Percentiles rank a stretch among this genome's conserved stretches.
These are phyloP conservation scores for Agrotis puta DNA, from an alignment of 2,888 invertebrate genomes.

Conservation along the genomic window DNA sequence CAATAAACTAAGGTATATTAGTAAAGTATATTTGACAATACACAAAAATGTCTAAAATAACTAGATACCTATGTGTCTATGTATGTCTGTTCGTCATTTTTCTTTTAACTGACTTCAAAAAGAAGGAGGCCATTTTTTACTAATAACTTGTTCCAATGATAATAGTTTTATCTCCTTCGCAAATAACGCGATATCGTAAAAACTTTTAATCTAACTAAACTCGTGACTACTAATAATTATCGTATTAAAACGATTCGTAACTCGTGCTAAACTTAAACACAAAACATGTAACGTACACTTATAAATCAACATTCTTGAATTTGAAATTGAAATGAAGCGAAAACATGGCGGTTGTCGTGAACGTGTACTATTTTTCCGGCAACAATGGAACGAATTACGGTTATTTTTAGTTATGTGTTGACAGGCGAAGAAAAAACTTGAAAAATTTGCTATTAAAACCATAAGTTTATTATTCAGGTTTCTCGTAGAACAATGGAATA, in stretches of 20 bases:
- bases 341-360: conserved; percentile 58
- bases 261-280: conserved; percentile 26
- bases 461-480: background rate
- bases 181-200: conserved; percentile 3
- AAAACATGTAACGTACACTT: conserved; percentile 42
- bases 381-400: conserved; percentile 50
- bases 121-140: no score
- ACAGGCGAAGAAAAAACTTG: conserved; percentile 20
- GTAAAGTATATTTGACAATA: no score
- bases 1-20: no score
- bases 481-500: background rate
- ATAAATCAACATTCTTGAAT: conserved; percentile 61
- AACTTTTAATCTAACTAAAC: conserved; percentile 10
- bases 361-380: conserved; percentile 57
- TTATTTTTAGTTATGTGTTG: conserved; percentile 46
- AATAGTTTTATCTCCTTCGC: no score
- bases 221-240: conserved; percentile 59
- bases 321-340: conserved; percentile 62
- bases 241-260: conserved; percentile 20
- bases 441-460: conserved; percentile 20
- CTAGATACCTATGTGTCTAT: no score
- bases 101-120: no score
- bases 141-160: no score
- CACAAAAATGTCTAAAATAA: no score
- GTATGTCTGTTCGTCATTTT: no score